Evolutionary conservation across 2,888 invertebrate genomes (phyloP), one percentile per base, ranked within the genome.

Genomic region (Dicranocentrus wangi): DNA sequence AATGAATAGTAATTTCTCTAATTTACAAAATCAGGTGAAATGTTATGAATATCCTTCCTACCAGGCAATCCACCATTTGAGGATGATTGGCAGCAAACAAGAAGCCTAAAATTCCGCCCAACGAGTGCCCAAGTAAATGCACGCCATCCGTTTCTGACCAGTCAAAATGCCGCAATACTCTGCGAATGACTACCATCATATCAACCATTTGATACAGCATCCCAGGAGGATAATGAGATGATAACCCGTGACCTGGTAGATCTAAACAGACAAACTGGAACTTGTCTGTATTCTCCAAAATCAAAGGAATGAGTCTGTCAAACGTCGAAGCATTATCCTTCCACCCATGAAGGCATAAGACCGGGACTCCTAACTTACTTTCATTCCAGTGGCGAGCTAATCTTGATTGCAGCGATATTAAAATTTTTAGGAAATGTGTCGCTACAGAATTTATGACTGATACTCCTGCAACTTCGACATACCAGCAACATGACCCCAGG

Each of bases 201-300:
- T 81, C 81, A 17, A 32, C 13, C 10, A 27, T 5, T 19, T 68
- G 51, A 32, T 81, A 81, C 13, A 69, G 27, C 79, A 80, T 80
- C 23, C 81, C 81, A 25, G 75, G 68, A 1, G 94, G 93, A 70
- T 92, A 88, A 71, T 87, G 92, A 0, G 93, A 92, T 0, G 94
- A 94, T 1, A 90, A 87, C 0, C 94, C 94, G 39, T 90, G 89
- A 19, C 83, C 83, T 8, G 84, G 84, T 0, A 84, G 71, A 61
- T 85, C 85, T 32, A 85, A 82, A 2, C 79, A 70, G 5, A 85
- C 15, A 70, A 84, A 84, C 25, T 83, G 80, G 55, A 76, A 84
- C 7, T 63, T 19, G 10, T 61, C 73, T 8, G 27, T 66, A 28
- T 15, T 75, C 5, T 63, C 71, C 39, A n/a, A 76, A 19, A 19